Conservation (phyloP, 2,113 vertebrate genomes). For the Sebastes fasciatus region DNA sequence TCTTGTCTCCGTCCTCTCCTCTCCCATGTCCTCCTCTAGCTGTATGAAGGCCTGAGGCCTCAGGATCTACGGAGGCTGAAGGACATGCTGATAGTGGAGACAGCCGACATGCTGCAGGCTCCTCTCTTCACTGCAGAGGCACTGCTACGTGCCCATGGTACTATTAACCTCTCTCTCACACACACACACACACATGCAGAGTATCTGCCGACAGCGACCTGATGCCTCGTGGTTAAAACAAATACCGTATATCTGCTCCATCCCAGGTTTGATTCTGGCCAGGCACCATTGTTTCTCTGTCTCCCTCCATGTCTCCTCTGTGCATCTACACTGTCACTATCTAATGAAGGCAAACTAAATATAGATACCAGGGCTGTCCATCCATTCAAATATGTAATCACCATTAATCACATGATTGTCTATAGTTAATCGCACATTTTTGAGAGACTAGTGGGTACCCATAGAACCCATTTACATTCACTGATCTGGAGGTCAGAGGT, state of each 20-base stretch:
- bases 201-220: not conserved
- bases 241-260: not conserved
- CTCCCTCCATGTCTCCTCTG: no score
- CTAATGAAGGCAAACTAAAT: not conserved
- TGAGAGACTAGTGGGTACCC: no score
- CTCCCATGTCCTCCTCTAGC: constrained; percentile 65
- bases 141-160: constrained; percentile 97
- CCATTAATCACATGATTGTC: no score
- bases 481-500: no score
- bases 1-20: constrained; percentile 16
- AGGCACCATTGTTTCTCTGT: not conserved
- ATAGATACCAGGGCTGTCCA: no score
- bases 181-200: not conserved
- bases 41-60: constrained; percentile 93
- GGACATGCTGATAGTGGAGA: constrained; percentile 99
- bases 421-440: no score
- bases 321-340: not conserved
- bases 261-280: not conserved
- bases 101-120: constrained; percentile 98
- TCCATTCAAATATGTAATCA: no score
- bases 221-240: not conserved
- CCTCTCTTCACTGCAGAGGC: constrained; percentile 98
- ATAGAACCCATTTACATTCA: no score
- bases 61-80: constrained; percentile 95
- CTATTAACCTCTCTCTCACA: constrained; percentile 26